These are phyloP conservation scores for Lasioglossum calceatum DNA, from an alignment of 2,888 invertebrate genomes.

Conservation along the genomic window DNA sequence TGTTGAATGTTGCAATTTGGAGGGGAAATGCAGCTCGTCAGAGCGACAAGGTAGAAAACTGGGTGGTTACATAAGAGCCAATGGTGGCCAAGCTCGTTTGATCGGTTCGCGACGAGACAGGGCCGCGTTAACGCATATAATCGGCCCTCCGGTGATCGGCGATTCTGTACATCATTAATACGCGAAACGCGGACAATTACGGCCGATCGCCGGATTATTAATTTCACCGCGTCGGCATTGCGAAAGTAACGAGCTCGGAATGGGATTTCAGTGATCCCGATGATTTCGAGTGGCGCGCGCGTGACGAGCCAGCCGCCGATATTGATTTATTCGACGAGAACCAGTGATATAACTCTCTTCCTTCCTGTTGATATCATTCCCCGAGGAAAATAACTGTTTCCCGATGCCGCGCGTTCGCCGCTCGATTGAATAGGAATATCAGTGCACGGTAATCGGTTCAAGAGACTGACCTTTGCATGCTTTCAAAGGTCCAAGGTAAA, in stretches of 20 bases:
- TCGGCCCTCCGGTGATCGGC: conserved; percentile 5
- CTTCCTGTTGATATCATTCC: conserved; percentile 12
- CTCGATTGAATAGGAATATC: conserved; percentile 1
- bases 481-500: neutral
- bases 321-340: conserved; percentile 24
- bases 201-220: conserved; percentile 29
- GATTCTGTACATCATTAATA: conserved; percentile 27
- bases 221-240: conserved; percentile 6
- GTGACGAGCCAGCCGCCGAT: neutral
- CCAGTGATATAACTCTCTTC: conserved; percentile 10
- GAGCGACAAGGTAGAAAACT: neutral
- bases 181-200: conserved; percentile 26
- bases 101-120: neutral
- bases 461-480: neutral
- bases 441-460: conserved; percentile 6
- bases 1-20: neutral
- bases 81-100: neutral
- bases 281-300: neutral
- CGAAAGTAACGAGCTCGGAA: conserved; percentile 21
- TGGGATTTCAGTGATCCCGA: conserved; percentile 4
- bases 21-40: neutral
- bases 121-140: conserved; percentile 6
- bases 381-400: conserved; percentile 10
- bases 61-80: neutral
- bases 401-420: neutral